Evolutionary conservation across 2,797 vertebrate genomes (phyloP).

Genomic region (Varecia variegata): DNA sequence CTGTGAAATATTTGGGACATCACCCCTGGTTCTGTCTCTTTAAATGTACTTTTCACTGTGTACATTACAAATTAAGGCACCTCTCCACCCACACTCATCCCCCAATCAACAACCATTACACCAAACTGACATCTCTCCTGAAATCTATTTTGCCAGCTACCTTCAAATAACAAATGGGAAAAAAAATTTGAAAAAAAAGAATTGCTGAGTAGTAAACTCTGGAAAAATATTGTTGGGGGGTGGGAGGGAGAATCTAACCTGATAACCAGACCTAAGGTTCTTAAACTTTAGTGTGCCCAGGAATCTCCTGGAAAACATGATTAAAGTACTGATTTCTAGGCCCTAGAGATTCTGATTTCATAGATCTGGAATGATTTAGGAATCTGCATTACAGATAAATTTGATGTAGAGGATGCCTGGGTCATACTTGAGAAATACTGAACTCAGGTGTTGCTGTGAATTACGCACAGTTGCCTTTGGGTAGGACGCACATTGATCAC

Average conservation of each 20-base stretch:
- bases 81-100: neutral
- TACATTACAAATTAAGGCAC: neutral
- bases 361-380: neutral
- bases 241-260: neutral
- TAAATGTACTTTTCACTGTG: neutral
- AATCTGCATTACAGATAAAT: neutral
- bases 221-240: neutral
- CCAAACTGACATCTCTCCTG: neutral
- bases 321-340: neutral
- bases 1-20: neutral
- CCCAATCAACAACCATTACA: neutral
- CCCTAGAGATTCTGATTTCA: neutral
- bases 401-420: neutral
- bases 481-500: neutral
- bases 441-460: neutral
- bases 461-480: neutral
- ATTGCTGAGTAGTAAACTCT: neutral
- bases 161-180: neutral
- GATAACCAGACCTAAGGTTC: neutral
- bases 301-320: neutral
- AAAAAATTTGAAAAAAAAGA: neutral
- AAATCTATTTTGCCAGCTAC: neutral
- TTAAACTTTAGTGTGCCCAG: neutral
- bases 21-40: neutral
- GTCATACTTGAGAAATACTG: neutral